A percentile compares a stretch with the other conserved stretches of the same genome.
Conservation (phyloP, 2,888 invertebrate species). For the Philereme transversata region DNA sequence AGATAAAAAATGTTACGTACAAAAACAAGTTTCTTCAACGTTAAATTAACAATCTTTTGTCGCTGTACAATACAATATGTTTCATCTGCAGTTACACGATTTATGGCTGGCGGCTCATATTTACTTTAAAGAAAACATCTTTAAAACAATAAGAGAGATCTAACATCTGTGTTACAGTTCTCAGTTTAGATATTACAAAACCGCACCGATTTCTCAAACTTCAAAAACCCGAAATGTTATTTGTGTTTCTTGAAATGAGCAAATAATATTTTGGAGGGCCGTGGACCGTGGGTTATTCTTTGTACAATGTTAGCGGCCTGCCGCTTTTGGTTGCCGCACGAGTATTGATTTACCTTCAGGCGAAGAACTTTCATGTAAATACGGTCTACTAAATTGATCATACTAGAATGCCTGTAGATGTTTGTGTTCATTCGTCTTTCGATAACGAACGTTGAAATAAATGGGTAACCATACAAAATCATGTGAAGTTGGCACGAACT, state of each 20-base stretch:
- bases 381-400: slow-evolving; percentile 16
- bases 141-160: slow-evolving; percentile 19
- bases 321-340: slow-evolving; percentile 55
- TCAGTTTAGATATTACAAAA: slow-evolving; percentile 25
- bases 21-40: too few relatives aligned
- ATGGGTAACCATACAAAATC: slow-evolving; percentile 3
- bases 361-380: slow-evolving; percentile 52
- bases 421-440: slow-evolving; percentile 7
- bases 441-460: slow-evolving; percentile 9
- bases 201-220: slow-evolving; percentile 40
- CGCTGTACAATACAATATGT: slow-evolving; percentile 52
- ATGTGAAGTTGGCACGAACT: slow-evolving; percentile 6
- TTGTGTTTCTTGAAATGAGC: slow-evolving; percentile 46
- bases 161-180: slow-evolving; percentile 18
- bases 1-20: too few relatives aligned
- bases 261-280: slow-evolving; percentile 51
- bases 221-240: slow-evolving; percentile 34
- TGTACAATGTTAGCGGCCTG: slow-evolving; percentile 48
- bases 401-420: slow-evolving; percentile 1
- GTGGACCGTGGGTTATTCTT: slow-evolving; percentile 49
- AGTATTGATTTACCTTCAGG: slow-evolving; percentile 69
- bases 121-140: slow-evolving; percentile 21
- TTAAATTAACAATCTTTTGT: slow-evolving; percentile 49
- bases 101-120: slow-evolving; percentile 51
- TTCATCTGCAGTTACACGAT: slow-evolving; percentile 57